Evolutionary conservation across 2,888 invertebrate species (phyloP).

Genomic region (Ormyrus thymus): DNA sequence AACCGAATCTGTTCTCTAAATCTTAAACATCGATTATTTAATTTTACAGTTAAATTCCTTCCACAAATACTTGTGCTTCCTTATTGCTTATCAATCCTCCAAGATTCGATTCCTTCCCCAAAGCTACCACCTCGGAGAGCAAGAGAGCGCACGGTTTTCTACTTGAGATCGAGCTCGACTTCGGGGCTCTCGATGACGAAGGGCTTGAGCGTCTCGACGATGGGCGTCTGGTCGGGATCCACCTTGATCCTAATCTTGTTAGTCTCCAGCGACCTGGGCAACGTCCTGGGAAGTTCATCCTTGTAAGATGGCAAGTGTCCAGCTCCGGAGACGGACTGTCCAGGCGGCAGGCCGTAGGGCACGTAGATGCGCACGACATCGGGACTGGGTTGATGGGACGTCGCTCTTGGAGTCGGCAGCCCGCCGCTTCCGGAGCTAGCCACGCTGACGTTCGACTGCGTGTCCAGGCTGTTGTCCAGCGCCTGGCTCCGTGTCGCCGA

Average conservation of each 20-base stretch:
- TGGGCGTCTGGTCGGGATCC: slow-evolving; percentile 82
- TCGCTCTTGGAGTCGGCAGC: slow-evolving; percentile 79
- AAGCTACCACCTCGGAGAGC: too few species aligned
- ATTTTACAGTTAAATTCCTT: too few species aligned
- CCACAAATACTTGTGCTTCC: too few species aligned
- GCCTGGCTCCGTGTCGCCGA: slow-evolving; percentile 81
- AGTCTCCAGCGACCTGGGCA: slow-evolving; percentile 78
- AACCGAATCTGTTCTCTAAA: too few species aligned
- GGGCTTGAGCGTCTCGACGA: slow-evolving; percentile 71
- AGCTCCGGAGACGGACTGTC: neutral
- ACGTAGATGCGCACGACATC: slow-evolving; percentile 88
- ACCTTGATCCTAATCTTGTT: slow-evolving; percentile 86
- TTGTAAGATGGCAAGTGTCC: slow-evolving; percentile 69
- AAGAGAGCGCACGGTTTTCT: slow-evolving; percentile 3
- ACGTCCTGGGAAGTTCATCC: slow-evolving; percentile 75
- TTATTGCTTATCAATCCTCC: too few species aligned
- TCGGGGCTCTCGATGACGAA: slow-evolving; percentile 71
- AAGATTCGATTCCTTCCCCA: too few species aligned
- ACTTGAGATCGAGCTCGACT: slow-evolving; percentile 71
- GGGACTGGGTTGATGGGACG: slow-evolving; percentile 81
- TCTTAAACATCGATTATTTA: too few species aligned
- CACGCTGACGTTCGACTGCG: slow-evolving; percentile 85
- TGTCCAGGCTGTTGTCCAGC: slow-evolving; percentile 85
- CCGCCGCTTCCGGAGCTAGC: slow-evolving; percentile 82
- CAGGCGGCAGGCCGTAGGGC: slow-evolving; percentile 81